phyloP scores from a whole-genome alignment of 2,888 invertebrate species.

The Ormyrus nitidulus region DNA sequence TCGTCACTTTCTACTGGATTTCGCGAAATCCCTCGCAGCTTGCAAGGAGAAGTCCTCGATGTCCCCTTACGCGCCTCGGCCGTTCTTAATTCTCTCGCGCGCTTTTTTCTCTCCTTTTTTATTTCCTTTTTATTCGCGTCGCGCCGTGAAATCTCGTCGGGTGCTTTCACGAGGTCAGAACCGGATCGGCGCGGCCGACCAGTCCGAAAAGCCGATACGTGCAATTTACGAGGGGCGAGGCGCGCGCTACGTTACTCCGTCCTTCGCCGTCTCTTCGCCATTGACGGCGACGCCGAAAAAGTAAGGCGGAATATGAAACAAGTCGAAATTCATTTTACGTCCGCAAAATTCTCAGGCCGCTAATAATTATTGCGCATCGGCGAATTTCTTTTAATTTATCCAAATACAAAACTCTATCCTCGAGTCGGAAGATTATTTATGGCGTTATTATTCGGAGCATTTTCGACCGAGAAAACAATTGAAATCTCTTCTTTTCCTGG shows the following conservation, averaged over 20 bases:
- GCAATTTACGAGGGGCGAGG: constrained; percentile 43
- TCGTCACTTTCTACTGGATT: constrained; percentile 45
- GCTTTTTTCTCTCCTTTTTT: constrained; percentile 2
- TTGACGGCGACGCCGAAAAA: no score
- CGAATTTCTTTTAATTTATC: no score
- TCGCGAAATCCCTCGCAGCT: constrained; percentile 30
- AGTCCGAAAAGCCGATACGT: constrained; percentile 35
- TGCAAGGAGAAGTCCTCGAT: constrained; percentile 20
- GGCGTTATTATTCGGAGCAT: no score
- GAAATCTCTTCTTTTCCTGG: no score
- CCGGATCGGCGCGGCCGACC: constrained; percentile 23
- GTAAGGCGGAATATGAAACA: no score
- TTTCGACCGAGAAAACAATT: no score
- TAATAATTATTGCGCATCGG: no score
- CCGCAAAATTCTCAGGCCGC: no score
- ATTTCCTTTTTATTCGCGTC: background rate
- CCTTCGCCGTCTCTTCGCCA: background rate
- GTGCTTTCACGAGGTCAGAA: constrained; percentile 53
- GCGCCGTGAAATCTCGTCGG: constrained; percentile 15
- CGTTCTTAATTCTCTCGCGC: background rate
- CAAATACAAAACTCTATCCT: no score
- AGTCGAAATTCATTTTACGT: no score
- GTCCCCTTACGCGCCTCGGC: constrained; percentile 1
- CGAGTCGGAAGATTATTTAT: no score
- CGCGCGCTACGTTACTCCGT: constrained; percentile 13